Conservation (phyloP, 2,113 vertebrate species). For the Ictalurus furcatus region DNA sequence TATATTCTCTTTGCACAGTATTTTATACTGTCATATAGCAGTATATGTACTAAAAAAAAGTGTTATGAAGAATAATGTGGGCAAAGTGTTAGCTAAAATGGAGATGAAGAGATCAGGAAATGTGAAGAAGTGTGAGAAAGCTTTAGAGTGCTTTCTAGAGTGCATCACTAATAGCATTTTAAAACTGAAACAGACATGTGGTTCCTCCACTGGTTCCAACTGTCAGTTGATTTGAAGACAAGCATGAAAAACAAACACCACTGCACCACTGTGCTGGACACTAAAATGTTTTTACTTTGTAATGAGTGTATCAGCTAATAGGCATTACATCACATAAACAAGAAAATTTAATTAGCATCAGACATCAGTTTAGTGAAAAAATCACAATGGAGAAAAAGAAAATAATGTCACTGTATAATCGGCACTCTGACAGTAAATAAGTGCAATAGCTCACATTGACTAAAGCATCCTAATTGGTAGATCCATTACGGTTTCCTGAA, state of each 20-base stretch:
- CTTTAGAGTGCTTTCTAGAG: neutral
- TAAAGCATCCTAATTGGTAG: constrained; percentile 27
- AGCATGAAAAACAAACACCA: neutral
- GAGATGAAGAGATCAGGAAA: neutral
- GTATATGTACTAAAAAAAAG: neutral
- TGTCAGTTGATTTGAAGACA: neutral
- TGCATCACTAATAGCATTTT: neutral
- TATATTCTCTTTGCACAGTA: neutral
- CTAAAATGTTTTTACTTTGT: neutral
- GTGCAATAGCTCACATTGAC: constrained; percentile 7
- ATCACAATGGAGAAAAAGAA: neutral
- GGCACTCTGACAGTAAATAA: constrained; percentile 9
- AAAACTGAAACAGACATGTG: neutral
- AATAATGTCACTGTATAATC: neutral
- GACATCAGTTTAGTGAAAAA: neutral
- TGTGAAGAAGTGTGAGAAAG: constrained; percentile 12
- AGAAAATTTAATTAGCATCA: neutral
- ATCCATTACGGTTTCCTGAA: constrained; percentile 28
- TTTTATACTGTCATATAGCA: neutral
- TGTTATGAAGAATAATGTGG: neutral
- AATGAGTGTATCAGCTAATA: neutral
- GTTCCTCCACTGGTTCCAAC: neutral
- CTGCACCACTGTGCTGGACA: neutral
- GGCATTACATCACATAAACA: neutral
- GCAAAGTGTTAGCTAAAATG: neutral